Evolutionary conservation across 2,797 vertebrate genomes (phyloP).

Genomic region (Karalla daura): DNA sequence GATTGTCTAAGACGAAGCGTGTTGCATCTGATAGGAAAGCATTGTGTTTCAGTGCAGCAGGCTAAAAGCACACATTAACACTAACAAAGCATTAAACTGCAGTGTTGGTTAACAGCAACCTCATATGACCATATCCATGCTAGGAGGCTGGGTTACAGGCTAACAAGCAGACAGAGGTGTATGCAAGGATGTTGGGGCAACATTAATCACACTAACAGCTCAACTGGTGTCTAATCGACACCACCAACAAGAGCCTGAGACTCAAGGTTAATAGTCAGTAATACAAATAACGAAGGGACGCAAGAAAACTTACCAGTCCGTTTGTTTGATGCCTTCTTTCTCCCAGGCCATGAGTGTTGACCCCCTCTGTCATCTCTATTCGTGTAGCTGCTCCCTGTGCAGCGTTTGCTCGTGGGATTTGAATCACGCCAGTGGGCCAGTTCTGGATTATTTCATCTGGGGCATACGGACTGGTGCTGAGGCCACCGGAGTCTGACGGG

Average conservation of each 20-base stretch:
- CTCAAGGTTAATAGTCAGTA: neutral
- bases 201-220: neutral
- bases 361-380: constrained; percentile 79
- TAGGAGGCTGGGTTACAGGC: neutral
- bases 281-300: neutral
- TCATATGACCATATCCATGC: constrained; percentile 11
- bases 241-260: neutral
- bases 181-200: neutral
- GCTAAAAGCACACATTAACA: no score
- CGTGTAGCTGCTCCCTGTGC: constrained; percentile 38
- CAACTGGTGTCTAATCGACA: constrained; percentile 9
- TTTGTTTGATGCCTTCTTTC: constrained; percentile 70
- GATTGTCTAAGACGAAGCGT: neutral
- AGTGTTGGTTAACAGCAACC: constrained; percentile 15
- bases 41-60: neutral
- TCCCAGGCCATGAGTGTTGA: constrained; percentile 33
- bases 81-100: neutral
- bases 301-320: constrained; percentile 74
- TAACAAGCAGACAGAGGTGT: constrained; percentile 12
- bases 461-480: constrained; percentile 67
- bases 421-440: constrained; percentile 66
- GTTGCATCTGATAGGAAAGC: neutral
- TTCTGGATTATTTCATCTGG: constrained; percentile 41
- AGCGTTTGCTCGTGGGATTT: constrained; percentile 77
- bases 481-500: constrained; percentile 3